Base-by-base conservation (phyloP, 1,140 invertebrate genomes). In the Drosophila azteca region DNA sequence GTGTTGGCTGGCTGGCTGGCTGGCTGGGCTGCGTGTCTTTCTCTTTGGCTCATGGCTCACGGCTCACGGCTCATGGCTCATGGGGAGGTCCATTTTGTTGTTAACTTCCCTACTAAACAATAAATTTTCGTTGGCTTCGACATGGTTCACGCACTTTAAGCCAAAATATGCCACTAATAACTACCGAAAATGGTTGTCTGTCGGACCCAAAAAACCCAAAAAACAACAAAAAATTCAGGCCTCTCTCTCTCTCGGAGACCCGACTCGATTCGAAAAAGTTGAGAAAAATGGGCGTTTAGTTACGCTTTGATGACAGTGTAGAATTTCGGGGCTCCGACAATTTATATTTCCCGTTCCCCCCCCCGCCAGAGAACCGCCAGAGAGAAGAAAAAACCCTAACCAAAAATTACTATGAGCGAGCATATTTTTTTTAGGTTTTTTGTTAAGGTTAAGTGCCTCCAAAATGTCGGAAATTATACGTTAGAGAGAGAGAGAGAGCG, bases 241-340 rank as follows among this genome's bases (percentile, higher is more conserved):
- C 31, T 35, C 3, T 35, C 31, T 35, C 3, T 3, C 31, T 9
- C 31, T 35, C 31, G 11, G 31, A 35, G 31, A 35, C 22, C 41
- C 17, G 31, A 20, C 52, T 64, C 43, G 22, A 46, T 63, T 78
- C 68, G 54, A 78, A 63, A 64, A 67, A 84, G 82, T 80, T 79
- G 84, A 89, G 85, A 89, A 89, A 90, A 89, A 89, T 90, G 85
- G 84, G 84, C 84, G 84, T 89, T 89, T 89, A 89, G 84, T 89
- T 89, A 89, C 84, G 84, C 84, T 89, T 90, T 89, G 84, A 89
- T 89, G 84, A 89, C 84, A 89, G 84, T 89, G 84, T 89, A 88
- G 84, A 88, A 89, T 78, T 69, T 62, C 59, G 53, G 63, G 50
- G 44, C 49, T 29, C 63, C 71, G 72, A 81, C 68, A 87, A 87